Percentiles rank a stretch among this genome's conserved stretches.
phyloP scores from a whole-genome alignment of 2,797 vertebrate genomes.

The Pelochelys cantorii region DNA sequence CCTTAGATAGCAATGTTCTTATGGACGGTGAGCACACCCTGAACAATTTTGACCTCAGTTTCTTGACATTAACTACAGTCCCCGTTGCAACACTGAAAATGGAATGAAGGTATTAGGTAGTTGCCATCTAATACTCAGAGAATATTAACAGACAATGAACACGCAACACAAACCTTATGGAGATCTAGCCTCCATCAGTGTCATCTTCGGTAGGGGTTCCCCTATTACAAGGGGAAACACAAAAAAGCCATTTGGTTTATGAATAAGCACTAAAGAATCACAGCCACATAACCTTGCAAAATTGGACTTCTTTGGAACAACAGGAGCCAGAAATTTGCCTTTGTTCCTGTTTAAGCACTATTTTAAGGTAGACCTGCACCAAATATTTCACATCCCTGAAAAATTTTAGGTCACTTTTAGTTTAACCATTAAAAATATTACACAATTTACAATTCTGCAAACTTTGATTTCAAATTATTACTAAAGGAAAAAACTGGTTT shows the following conservation, averaged over 20 bases:
- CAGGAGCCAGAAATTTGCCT: not conserved
- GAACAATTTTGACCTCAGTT: not conserved
- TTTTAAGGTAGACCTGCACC: not conserved
- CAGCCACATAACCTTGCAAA: too few species aligned
- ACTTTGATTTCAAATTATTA: not conserved
- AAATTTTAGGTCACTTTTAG: not conserved
- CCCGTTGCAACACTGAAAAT: not conserved
- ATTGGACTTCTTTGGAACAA: not conserved
- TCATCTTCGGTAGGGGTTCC: not conserved
- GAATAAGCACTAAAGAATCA: not conserved
- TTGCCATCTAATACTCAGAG: not conserved
- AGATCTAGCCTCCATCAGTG: not conserved
- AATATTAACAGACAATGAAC: not conserved
- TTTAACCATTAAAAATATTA: not conserved
- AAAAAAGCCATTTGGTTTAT: not conserved
- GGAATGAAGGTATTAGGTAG: not conserved
- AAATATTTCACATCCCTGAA: not conserved
- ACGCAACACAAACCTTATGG: not conserved
- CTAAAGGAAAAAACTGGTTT: not conserved
- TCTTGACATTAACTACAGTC: not conserved
- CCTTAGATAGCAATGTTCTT: not conserved
- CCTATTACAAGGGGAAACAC: not conserved
- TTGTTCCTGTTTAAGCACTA: not conserved
- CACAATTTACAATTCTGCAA: not conserved
- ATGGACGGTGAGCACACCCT: not conserved